Evolutionary conservation across 1,140 invertebrate species (phyloP).

Genomic region (Zaprionus vittiger): DNA sequence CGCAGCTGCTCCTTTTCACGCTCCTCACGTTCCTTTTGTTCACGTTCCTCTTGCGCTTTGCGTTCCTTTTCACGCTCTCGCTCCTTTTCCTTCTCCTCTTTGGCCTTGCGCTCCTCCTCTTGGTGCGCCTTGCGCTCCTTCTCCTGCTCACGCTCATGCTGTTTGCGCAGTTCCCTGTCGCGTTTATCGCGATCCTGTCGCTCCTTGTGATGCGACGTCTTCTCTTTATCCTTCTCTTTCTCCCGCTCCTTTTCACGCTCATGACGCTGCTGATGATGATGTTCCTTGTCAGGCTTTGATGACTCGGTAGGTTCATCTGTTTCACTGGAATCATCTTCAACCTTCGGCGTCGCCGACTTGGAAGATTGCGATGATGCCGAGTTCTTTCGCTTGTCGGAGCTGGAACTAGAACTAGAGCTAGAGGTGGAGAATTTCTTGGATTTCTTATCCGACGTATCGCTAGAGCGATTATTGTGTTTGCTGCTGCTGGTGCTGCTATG

Average conservation of each 20-base stretch:
- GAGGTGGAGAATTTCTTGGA: conserved; percentile 61
- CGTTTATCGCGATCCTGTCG: conserved; percentile 69
- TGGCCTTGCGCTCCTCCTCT: conserved; percentile 70
- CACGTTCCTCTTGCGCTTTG: conserved; percentile 67
- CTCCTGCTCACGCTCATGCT: conserved; percentile 42
- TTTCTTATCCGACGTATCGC: conserved; percentile 57
- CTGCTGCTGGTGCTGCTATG: conserved; percentile 37
- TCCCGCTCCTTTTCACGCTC: conserved; percentile 60
- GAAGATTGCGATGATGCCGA: conserved; percentile 63
- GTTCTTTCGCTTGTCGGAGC: conserved; percentile 74
- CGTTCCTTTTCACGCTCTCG: conserved; percentile 72
- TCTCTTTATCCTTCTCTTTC: conserved; percentile 66
- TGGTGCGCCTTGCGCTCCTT: conserved; percentile 57
- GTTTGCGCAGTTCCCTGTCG: conserved; percentile 47
- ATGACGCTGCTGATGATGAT: conserved; percentile 31
- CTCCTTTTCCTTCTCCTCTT: conserved; percentile 83
- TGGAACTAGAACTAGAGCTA: conserved; percentile 1
- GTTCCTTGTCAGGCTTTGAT: conserved; percentile 60
- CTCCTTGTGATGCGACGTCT: conserved; percentile 63
- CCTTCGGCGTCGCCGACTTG: conserved; percentile 66
- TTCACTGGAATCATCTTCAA: conserved; percentile 71
- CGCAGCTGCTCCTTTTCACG: conserved; percentile 31
- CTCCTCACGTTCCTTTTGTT: conserved; percentile 82
- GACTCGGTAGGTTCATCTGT: conserved; percentile 53
- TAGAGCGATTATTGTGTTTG: conserved; percentile 74